phyloP scores from a whole-genome alignment of 2,797 vertebrate genomes.

The Philypnodon macrostomus region DNA sequence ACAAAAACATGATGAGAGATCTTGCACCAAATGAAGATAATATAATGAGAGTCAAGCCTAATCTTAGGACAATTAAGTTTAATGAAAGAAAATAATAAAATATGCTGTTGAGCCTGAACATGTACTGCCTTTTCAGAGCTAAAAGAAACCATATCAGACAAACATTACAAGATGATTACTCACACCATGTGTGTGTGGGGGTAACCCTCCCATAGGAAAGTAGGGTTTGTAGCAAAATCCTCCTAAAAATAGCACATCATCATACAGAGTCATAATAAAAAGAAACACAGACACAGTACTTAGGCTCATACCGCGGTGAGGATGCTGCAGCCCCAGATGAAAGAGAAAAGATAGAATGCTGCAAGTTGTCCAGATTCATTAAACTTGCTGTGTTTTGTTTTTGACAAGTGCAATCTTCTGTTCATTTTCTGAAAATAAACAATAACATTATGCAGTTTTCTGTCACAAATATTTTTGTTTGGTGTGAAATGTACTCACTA shows the following conservation, averaged over 20 bases:
- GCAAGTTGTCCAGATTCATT: constrained; percentile 86
- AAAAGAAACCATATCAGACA: no score
- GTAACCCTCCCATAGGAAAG: constrained; percentile 83
- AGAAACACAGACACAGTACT: constrained; percentile 3
- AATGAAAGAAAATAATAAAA: no score
- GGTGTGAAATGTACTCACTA: background rate
- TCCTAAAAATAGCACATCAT: constrained; percentile 64
- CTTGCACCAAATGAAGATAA: no score
- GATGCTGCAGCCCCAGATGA: constrained; percentile 86
- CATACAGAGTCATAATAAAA: constrained; percentile 12
- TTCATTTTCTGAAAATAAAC: constrained; percentile 81
- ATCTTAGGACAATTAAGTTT: no score
- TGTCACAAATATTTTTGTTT: no score
- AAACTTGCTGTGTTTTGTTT: constrained; percentile 88
- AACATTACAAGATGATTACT: constrained; percentile 24
- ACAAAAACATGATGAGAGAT: no score
- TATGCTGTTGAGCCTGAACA: no score
- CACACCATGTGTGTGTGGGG: constrained; percentile 84
- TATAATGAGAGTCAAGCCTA: no score
- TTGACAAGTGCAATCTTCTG: constrained; percentile 81
- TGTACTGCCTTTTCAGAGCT: no score
- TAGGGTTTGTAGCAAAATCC: constrained; percentile 81
- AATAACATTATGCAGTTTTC: background rate
- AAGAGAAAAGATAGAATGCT: constrained; percentile 84
- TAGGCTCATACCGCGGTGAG: constrained; percentile 76